Conservation (phyloP, 2,113 vertebrate species). For the Neofelis nebulosa region DNA sequence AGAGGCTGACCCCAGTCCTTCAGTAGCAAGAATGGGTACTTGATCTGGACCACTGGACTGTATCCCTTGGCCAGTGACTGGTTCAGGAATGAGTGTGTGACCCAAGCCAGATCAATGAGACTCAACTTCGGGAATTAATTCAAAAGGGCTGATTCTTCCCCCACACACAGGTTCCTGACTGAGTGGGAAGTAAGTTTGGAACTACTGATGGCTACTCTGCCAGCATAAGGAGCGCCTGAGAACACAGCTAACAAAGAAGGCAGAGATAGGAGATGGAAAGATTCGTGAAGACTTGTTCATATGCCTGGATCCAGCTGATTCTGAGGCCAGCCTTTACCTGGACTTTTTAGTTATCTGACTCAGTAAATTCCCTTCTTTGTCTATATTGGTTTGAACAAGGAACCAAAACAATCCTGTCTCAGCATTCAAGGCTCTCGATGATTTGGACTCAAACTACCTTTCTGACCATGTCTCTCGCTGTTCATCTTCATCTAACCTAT, state of each 20-base stretch:
- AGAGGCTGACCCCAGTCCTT: neutral
- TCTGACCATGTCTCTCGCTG: neutral
- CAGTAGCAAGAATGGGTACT: neutral
- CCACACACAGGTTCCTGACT: neutral
- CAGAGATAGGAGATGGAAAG: neutral
- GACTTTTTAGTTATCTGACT: neutral
- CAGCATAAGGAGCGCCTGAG: neutral
- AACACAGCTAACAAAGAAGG: neutral
- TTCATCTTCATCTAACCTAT: neutral
- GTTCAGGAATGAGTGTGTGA: neutral
- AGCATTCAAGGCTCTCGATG: neutral
- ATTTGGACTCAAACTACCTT: neutral
- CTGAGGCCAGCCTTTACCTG: neutral
- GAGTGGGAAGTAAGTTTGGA: neutral
- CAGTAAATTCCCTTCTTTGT: slow-evolving; percentile 13
- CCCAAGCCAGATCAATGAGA: neutral
- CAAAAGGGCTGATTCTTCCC: neutral
- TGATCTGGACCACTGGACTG: neutral
- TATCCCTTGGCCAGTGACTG: neutral
- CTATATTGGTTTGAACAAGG: neutral
- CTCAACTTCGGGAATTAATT: neutral
- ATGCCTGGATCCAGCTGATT: neutral
- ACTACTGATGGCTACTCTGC: neutral
- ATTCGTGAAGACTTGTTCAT: neutral
- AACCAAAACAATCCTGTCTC: neutral